Percentiles rank a stretch among this genome's conserved stretches.
Conservation (phyloP, 2,797 vertebrate species). For the Morelia viridis region DNA sequence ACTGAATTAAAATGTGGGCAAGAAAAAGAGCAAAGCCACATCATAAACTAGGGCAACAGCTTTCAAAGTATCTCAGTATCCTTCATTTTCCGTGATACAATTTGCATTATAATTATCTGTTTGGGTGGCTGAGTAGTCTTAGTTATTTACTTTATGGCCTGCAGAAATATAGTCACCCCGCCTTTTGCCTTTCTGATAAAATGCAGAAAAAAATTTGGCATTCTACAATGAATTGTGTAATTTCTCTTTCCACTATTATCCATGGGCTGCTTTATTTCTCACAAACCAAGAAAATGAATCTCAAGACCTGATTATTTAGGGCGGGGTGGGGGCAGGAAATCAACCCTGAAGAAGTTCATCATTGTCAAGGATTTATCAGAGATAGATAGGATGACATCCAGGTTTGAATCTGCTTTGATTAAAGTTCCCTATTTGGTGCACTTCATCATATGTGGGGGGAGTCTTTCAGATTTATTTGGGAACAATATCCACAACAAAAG, state of each 20-base stretch:
- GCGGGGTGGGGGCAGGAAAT: not conserved
- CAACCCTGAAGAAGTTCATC: not conserved
- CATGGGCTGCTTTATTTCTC: not conserved
- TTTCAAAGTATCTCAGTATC: not conserved
- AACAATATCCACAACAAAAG: not conserved
- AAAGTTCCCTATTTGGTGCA: not conserved
- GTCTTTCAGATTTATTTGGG: not conserved
- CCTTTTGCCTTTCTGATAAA: not conserved
- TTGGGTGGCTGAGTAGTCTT: not conserved
- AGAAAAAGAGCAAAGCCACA: not conserved
- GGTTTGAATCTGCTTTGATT: not conserved
- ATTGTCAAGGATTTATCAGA: not conserved
- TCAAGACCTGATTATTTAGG: not conserved
- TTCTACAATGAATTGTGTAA: not conserved
- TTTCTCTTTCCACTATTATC: not conserved
- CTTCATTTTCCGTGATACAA: not conserved
- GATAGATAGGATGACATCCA: not conserved
- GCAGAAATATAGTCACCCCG: not conserved
- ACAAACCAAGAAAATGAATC: not conserved
- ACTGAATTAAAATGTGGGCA: not conserved
- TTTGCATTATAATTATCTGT: not conserved
- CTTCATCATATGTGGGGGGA: not conserved
- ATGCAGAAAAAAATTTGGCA: not conserved
- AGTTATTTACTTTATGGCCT: not conserved
- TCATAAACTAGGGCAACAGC: not conserved